phyloP scores from a whole-genome alignment of 2,888 invertebrate genomes.

The Dryobota labecula region DNA sequence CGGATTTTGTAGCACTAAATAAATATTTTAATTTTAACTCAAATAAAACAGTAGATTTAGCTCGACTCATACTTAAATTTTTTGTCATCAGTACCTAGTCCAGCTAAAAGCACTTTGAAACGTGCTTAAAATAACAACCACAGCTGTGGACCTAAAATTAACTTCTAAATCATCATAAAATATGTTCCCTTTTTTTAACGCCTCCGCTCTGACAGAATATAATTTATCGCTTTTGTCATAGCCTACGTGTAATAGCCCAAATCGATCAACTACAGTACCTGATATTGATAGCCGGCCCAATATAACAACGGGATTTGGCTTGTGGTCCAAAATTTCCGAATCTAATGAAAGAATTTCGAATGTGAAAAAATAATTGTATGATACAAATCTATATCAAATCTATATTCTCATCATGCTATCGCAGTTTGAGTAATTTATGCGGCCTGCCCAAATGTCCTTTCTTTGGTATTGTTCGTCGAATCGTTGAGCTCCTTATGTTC shows the following conservation, averaged over 20 bases:
- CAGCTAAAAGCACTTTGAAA: background rate
- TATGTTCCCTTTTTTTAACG: conserved; percentile 14
- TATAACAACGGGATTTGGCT: conserved; percentile 33
- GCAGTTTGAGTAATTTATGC: too few relatives aligned
- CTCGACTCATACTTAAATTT: background rate
- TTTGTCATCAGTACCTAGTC: background rate
- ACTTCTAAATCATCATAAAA: conserved; percentile 18
- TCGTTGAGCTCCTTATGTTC: too few relatives aligned
- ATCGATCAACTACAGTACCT: conserved; percentile 52
- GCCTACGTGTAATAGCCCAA: conserved; percentile 42
- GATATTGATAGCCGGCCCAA: conserved; percentile 52
- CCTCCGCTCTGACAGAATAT: background rate
- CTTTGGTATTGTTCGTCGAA: too few relatives aligned
- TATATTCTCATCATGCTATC: too few relatives aligned
- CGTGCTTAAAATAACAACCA: conserved; percentile 1
- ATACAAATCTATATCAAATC: too few relatives aligned
- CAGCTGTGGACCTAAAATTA: background rate
- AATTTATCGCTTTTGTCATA: conserved; percentile 40
- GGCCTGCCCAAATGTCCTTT: too few relatives aligned
- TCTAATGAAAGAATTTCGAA: background rate
- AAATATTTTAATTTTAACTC: background rate
- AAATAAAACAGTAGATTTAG: background rate
- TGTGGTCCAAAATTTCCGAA: conserved; percentile 27
- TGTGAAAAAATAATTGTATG: too few relatives aligned
- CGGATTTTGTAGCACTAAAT: too few relatives aligned